phyloP scores from a whole-genome alignment of 2,888 invertebrate species.

The Lasiommata megera region DNA sequence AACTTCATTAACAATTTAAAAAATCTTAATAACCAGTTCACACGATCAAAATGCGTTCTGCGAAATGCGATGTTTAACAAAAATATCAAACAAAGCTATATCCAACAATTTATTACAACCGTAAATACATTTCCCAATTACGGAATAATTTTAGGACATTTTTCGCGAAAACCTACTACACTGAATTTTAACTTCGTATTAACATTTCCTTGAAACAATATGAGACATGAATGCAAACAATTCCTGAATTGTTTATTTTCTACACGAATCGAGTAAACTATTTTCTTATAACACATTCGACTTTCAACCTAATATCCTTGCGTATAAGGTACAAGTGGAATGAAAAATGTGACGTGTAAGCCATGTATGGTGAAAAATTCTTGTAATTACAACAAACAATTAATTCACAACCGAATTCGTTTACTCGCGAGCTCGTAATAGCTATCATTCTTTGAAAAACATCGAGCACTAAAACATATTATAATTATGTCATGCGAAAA shows the following conservation, averaged over 20 bases:
- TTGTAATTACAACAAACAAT: constrained; percentile 18
- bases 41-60: background rate
- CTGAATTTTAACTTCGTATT: background rate
- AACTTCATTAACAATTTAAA: background rate
- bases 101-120: constrained; percentile 6
- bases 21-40: background rate
- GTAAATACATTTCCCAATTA: constrained; percentile 3
- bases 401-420: constrained; percentile 22
- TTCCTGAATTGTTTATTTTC: constrained; percentile 9
- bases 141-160: constrained; percentile 8
- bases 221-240: constrained; percentile 4
- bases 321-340: background rate
- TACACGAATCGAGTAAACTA: background rate
- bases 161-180: constrained; percentile 3
- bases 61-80: background rate
- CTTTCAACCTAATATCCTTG: background rate
- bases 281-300: background rate
- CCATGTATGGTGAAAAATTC: constrained; percentile 13
- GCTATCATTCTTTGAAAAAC: constrained; percentile 9
- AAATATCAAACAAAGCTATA: background rate
- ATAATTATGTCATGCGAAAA: constrained; percentile 1
- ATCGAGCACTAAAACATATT: background rate
- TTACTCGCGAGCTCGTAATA: constrained; percentile 18
- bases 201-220: constrained; percentile 13
- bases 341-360: constrained; percentile 12